phyloP scores from a whole-genome alignment of 2,113 vertebrate genomes.

The Macquaria australasica region DNA sequence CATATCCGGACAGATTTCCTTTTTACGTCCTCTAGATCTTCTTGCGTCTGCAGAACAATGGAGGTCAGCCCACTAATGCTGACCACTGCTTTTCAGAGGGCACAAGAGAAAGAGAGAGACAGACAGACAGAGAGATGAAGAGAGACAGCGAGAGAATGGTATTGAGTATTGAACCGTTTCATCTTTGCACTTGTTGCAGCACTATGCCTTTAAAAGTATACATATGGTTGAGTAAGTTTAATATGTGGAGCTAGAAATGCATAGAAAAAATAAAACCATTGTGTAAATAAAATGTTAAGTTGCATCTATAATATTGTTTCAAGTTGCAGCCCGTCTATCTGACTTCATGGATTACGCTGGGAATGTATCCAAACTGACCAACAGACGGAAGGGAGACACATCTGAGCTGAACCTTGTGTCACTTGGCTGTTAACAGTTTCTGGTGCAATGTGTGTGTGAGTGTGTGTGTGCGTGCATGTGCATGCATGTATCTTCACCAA shows the following conservation, averaged over 20 bases:
- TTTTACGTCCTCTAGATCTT: conserved; percentile 66
- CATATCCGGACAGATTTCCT: conserved; percentile 73
- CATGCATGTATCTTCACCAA: conserved; percentile 56
- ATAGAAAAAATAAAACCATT: not conserved
- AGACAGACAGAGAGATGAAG: conserved; percentile 44
- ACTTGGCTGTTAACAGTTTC: conserved; percentile 60
- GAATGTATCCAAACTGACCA: conserved; percentile 45
- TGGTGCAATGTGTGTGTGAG: conserved; percentile 21
- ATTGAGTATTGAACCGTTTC: conserved; percentile 19
- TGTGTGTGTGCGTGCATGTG: conserved; percentile 6
- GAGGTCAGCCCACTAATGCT: conserved; percentile 76
- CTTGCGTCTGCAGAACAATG: conserved; percentile 64
- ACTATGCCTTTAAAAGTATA: not conserved
- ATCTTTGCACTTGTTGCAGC: conserved; percentile 36
- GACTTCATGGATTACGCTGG: not conserved
- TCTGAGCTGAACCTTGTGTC: conserved; percentile 59
- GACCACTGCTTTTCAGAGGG: conserved; percentile 68
- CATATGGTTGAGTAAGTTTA: conserved; percentile 5
- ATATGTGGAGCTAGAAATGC: not conserved
- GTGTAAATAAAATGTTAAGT: not conserved
- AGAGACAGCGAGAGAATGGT: conserved; percentile 33
- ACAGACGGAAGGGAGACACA: conserved; percentile 57
- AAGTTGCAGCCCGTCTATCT: not conserved
- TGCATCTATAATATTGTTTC: not conserved
- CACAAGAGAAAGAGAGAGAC: conserved; percentile 49